phyloP scores from a whole-genome alignment of 2,113 vertebrate species.

The Panthera leo region DNA sequence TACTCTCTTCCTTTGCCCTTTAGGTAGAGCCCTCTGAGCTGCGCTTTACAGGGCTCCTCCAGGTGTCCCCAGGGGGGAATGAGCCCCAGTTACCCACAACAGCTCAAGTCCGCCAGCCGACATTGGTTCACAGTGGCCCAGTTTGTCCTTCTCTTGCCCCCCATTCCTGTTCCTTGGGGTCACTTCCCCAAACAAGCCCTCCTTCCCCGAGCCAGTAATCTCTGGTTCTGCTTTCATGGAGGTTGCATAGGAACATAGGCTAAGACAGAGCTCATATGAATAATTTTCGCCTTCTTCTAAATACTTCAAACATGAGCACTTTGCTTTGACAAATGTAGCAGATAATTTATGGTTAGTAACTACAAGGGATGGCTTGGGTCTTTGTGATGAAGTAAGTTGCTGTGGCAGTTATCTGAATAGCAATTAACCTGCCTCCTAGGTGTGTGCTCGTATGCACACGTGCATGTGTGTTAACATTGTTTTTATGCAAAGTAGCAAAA shows the following conservation, averaged over 20 bases:
- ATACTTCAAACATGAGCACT: neutral
- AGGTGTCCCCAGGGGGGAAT: neutral
- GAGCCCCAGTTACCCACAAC: accelerated
- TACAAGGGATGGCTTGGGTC: neutral
- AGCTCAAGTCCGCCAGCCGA: neutral
- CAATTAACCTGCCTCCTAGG: slow-evolving; percentile 41
- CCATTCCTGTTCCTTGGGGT: neutral
- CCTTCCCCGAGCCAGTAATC: neutral
- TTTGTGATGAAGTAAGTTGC: slow-evolving; percentile 45
- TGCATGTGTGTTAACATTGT: neutral
- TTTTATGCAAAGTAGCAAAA: neutral
- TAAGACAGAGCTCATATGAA: neutral
- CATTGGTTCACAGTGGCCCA: neutral
- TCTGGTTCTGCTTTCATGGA: neutral
- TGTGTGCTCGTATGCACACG: neutral
- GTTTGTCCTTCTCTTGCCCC: neutral
- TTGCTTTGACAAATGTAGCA: slow-evolving; percentile 39
- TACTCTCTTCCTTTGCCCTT: neutral
- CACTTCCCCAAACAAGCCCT: too few relatives aligned
- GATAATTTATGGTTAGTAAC: slow-evolving; percentile 57
- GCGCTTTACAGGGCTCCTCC: neutral
- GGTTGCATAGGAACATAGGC: accelerated
- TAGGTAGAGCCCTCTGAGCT: neutral
- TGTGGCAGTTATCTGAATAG: slow-evolving; percentile 16
- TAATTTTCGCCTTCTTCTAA: slow-evolving; percentile 48